These are phyloP conservation scores for Dermatemys mawii DNA, from an alignment of 2,113 vertebrate genomes.

Conservation along the genomic window DNA sequence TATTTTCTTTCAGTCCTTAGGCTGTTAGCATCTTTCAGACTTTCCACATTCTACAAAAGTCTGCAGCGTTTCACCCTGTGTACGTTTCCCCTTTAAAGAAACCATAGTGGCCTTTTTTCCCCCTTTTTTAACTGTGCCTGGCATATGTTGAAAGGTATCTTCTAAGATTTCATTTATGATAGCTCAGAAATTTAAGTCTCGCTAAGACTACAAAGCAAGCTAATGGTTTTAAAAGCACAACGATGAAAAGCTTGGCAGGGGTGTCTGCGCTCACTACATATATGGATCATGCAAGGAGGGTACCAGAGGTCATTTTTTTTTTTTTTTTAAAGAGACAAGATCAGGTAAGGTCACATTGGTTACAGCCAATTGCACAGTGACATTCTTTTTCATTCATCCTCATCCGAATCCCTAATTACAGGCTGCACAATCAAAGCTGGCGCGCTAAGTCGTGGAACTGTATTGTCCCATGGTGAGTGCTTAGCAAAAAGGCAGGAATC, in stretches of 20 bases:
- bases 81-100: conserved; percentile 58
- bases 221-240: conserved; percentile 72
- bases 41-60: conserved; percentile 43
- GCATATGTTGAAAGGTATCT: conserved; percentile 76
- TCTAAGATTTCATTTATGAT: conserved; percentile 72
- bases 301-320: conserved; percentile 44
- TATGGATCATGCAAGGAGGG: conserved; percentile 59
- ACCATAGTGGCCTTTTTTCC: conserved; percentile 36
- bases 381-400: conserved; percentile 72
- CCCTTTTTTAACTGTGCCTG: conserved; percentile 57
- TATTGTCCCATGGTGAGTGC: conserved; percentile 71
- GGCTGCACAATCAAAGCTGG: conserved; percentile 44
- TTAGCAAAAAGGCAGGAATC: conserved; percentile 76
- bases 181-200: conserved; percentile 65
- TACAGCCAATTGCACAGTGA: conserved; percentile 66
- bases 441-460: conserved; percentile 21
- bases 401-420: conserved; percentile 58
- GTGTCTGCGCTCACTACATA: conserved; percentile 60
- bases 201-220: conserved; percentile 69
- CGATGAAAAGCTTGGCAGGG: conserved; percentile 72
- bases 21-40: conserved; percentile 49
- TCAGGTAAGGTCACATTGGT: conserved; percentile 65
- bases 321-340: conserved; percentile 11
- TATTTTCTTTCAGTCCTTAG: conserved; percentile 40
- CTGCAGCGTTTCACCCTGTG: conserved; percentile 17